Conservation (phyloP, 35 echinoderm and acorn worm species). For the Ophiothrix spiculata region DNA sequence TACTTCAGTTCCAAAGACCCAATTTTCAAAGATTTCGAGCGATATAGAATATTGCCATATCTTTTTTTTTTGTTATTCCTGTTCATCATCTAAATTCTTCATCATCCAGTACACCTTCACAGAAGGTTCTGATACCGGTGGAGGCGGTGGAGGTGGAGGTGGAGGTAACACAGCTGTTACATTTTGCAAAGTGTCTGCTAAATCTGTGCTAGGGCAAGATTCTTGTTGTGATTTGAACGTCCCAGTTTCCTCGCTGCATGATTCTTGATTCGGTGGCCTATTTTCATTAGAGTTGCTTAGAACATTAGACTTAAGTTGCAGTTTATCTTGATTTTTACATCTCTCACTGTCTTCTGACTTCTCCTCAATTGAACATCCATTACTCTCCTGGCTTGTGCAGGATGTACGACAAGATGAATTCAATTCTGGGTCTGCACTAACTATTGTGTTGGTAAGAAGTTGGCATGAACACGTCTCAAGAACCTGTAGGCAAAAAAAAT, state of each 20-base stretch:
- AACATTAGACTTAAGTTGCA: not conserved
- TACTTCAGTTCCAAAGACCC: too few relatives aligned
- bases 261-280: not conserved
- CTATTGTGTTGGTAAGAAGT: not conserved
- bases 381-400: not conserved
- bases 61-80: too few relatives aligned
- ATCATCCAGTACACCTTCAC: conserved; percentile 53
- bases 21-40: too few relatives aligned
- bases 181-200: not conserved
- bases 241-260: not conserved
- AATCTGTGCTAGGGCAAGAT: not conserved
- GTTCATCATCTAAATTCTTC: conserved; percentile 20
- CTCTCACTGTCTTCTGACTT: not conserved
- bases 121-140: not conserved
- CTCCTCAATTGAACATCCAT: not conserved
- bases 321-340: not conserved
- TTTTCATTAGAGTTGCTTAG: not conserved
- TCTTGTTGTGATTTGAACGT: not conserved
- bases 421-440: not conserved
- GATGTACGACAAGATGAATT: not conserved
- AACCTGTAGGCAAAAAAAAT: not conserved
- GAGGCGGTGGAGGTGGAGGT: conserved; percentile 53
- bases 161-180: conserved; percentile 17
- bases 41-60: too few relatives aligned
- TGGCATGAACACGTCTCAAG: not conserved